These are phyloP conservation scores for Diploscapter pachys DNA, from an alignment of 1,140 invertebrate genomes.

Conservation along the genomic window DNA sequence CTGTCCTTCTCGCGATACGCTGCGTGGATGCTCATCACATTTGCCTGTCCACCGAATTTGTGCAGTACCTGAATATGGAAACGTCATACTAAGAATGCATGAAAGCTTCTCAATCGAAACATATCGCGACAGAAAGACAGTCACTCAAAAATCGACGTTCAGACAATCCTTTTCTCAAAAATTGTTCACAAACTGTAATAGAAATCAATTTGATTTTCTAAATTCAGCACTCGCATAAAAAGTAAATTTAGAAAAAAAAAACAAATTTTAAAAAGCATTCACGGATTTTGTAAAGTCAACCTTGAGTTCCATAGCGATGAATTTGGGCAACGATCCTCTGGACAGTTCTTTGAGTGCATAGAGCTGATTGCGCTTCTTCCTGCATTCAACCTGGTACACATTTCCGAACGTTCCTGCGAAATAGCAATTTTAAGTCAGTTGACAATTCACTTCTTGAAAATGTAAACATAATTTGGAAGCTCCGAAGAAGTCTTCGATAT, in stretches of 20 bases:
- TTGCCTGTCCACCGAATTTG: conserved; percentile 71
- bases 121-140: no score
- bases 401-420: conserved; percentile 29
- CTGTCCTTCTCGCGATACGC: conserved; percentile 76
- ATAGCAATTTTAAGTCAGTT: conserved; percentile 12
- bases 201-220: background rate
- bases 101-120: no score
- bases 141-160: no score
- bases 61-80: conserved; percentile 23
- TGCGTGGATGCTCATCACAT: conserved; percentile 77
- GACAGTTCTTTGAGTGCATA: conserved; percentile 32
- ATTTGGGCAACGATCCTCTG: conserved; percentile 19
- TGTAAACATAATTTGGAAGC: no score
- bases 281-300: conserved; percentile 10
- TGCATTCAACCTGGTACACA: conserved; percentile 31
- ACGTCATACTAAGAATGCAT: no score
- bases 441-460: background rate
- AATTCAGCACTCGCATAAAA: no score
- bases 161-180: background rate
- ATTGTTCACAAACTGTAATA: conserved; percentile 3
- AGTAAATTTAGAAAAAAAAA: no score
- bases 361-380: conserved; percentile 14
- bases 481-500: no score
- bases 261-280: no score
- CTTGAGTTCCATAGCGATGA: conserved; percentile 31